phyloP scores from a whole-genome alignment of 2,113 vertebrate species.

The Tursiops truncatus region DNA sequence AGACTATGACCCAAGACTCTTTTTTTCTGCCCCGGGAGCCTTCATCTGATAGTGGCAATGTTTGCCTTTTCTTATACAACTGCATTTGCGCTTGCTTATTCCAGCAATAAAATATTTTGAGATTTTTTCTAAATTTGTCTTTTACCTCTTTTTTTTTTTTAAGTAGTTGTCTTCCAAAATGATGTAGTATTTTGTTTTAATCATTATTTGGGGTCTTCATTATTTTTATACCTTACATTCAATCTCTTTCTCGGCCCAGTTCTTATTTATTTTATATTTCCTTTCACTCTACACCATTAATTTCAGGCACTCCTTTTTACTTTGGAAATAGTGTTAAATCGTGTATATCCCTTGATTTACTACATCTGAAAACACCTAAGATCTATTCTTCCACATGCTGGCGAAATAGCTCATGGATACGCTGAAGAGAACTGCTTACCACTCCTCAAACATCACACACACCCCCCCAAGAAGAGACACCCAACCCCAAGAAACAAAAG shows the following conservation, averaged over 20 bases:
- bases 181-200: neutral
- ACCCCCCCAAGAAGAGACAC: neutral
- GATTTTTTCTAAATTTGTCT: neutral
- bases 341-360: neutral
- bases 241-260: neutral
- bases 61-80: neutral
- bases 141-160: neutral
- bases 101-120: neutral
- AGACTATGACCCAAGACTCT: neutral
- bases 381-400: neutral
- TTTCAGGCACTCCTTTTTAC: neutral
- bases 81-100: neutral
- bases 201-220: neutral
- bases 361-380: neutral
- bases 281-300: neutral
- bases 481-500: neutral
- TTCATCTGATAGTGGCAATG: neutral
- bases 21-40: neutral
- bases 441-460: neutral
- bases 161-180: neutral
- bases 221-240: neutral
- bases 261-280: neutral
- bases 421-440: neutral
- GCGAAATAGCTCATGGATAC: neutral
- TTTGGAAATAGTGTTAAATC: neutral